Evolutionary conservation across 2,113 vertebrate species (phyloP).

Genomic region (Cygnus atratus): DNA sequence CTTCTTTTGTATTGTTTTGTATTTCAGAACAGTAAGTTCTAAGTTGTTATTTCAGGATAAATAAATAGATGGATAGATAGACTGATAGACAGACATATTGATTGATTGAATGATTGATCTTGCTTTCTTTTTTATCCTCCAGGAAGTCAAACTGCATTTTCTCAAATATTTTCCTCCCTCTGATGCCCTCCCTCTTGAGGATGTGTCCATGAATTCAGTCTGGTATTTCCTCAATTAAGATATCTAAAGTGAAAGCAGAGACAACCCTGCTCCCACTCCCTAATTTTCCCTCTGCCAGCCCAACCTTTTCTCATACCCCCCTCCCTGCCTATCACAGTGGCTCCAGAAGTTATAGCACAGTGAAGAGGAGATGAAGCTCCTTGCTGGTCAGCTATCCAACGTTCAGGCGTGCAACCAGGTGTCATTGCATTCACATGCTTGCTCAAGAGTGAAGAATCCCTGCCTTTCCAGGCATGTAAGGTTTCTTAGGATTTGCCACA

Average conservation of each 20-base stretch:
- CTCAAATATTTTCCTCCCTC: slow-evolving; percentile 1
- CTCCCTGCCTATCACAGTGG: not conserved
- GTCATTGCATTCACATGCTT: not conserved
- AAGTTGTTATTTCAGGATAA: not conserved
- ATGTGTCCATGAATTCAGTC: slow-evolving; percentile 22
- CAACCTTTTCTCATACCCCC: not conserved
- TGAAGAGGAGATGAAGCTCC: not conserved
- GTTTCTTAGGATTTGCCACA: not conserved
- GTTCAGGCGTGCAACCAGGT: not conserved
- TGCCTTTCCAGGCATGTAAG: not conserved
- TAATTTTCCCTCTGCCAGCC: slow-evolving; percentile 3
- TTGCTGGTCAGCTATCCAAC: not conserved
- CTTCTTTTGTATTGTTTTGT: not conserved
- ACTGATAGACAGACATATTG: fast-evolving
- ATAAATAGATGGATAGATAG: not conserved
- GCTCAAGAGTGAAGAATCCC: not conserved
- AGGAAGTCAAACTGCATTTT: slow-evolving; percentile 16
- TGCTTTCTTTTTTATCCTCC: not conserved
- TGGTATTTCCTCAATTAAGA: slow-evolving; percentile 53
- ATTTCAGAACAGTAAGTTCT: not conserved
- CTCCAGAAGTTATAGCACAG: not conserved
- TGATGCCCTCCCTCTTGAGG: not conserved
- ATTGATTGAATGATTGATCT: not conserved
- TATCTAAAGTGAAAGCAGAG: slow-evolving; percentile 58
- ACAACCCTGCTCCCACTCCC: slow-evolving; percentile 18